Conservation (phyloP, 2,888 invertebrate species). For the Eristalinus sepulchralis region DNA sequence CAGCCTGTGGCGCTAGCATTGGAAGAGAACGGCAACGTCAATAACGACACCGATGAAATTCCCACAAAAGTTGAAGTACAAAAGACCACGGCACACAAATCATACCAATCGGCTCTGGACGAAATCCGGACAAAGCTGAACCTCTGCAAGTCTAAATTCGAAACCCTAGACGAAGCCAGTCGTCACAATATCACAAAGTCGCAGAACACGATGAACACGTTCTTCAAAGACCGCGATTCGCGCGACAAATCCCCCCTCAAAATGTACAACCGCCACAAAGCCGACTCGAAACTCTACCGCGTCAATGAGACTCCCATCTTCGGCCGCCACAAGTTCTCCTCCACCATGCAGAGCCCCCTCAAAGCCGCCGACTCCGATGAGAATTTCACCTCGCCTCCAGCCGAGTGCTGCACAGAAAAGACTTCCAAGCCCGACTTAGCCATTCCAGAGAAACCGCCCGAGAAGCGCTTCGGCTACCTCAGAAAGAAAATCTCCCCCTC, state of each 20-base stretch:
- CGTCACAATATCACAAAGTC: constrained; percentile 77
- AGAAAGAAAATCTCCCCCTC: constrained; percentile 46
- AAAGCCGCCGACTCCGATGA: constrained; percentile 78
- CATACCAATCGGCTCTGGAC: constrained; percentile 78
- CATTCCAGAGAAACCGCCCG: constrained; percentile 33
- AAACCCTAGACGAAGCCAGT: constrained; percentile 78
- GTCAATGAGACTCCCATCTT: constrained; percentile 81
- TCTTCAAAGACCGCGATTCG: constrained; percentile 75
- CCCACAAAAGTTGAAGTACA: constrained; percentile 70
- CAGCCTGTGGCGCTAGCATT: not conserved
- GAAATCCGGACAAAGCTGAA: constrained; percentile 79
- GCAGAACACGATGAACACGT: constrained; percentile 78
- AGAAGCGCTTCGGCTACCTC: constrained; percentile 60
- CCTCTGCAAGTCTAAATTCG: constrained; percentile 79
- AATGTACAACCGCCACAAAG: constrained; percentile 70
- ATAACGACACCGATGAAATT: not conserved
- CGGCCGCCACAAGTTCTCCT: constrained; percentile 75
- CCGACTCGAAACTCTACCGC: constrained; percentile 74
- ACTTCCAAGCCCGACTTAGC: constrained; percentile 12
- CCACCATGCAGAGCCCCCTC: constrained; percentile 64
- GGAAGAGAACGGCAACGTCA: constrained; percentile 38
- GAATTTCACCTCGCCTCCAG: constrained; percentile 73
- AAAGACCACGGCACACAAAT: constrained; percentile 74
- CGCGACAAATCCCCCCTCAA: constrained; percentile 52
- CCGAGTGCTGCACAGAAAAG: constrained; percentile 35